A percentile compares a stretch with the other conserved stretches of the same genome.
Conservation (phyloP, 2,113 vertebrate genomes). For the Neodon shergylaensis region DNA sequence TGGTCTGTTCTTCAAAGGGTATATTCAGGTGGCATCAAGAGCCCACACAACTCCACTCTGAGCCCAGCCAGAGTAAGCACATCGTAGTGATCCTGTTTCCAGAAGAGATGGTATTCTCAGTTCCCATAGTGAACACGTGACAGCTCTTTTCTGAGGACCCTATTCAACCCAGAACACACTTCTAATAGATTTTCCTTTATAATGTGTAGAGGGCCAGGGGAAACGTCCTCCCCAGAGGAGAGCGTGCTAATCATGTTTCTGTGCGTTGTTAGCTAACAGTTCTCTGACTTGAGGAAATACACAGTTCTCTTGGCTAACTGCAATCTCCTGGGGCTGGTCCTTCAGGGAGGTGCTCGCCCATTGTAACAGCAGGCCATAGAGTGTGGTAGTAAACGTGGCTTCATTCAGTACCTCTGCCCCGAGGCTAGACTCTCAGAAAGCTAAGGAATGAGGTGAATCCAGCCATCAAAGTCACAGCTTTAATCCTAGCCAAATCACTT, state of each 20-base stretch:
- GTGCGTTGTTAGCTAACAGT: constrained; percentile 75
- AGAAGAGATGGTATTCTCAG: neutral
- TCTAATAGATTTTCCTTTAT: constrained; percentile 38
- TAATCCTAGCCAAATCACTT: too few species aligned
- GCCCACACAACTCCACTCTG: neutral
- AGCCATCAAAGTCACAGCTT: too few species aligned
- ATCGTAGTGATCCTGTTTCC: neutral
- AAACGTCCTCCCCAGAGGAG: constrained; percentile 57
- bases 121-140: neutral
- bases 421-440: too few species aligned
- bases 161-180: neutral
- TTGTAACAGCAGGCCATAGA: neutral
- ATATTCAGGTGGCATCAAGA: neutral
- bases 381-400: too few species aligned
- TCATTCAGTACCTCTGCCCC: too few species aligned
- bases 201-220: neutral
- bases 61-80: neutral
- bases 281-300: constrained; percentile 67
- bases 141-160: neutral
- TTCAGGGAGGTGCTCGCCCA: constrained; percentile 26
- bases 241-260: constrained; percentile 75
- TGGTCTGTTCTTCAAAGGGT: neutral
- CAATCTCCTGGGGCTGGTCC: constrained; percentile 59
- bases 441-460: too few species aligned
- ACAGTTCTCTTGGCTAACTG: constrained; percentile 70